Percentiles rank a stretch among this genome's conserved stretches.
phyloP scores from a whole-genome alignment of 2,797 vertebrate genomes.

The Sebastes cheni region DNA sequence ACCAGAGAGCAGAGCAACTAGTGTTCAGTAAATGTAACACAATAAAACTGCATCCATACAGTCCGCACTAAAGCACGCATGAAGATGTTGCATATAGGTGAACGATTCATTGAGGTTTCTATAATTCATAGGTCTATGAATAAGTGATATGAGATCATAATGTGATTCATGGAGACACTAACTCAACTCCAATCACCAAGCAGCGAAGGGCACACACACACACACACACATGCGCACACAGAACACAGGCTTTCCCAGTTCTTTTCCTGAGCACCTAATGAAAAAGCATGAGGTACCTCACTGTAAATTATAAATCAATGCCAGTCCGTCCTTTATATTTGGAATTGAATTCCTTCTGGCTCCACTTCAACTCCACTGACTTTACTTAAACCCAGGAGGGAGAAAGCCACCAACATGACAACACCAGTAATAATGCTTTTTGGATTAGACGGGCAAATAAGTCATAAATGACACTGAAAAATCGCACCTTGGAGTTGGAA shows the following conservation, averaged over 20 bases:
- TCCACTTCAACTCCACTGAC: neutral
- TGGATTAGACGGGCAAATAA: neutral
- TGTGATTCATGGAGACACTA: constrained; percentile 40
- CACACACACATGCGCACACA: neutral
- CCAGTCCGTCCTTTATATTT: neutral
- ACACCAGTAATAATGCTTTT: neutral
- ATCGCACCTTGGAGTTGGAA: neutral
- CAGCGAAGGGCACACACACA: neutral
- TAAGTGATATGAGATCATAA: constrained; percentile 48
- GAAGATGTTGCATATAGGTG: constrained; percentile 18
- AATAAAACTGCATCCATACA: neutral
- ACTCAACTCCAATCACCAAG: constrained; percentile 33
- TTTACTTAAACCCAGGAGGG: neutral
- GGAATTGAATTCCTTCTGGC: neutral
- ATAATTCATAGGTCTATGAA: constrained; percentile 49
- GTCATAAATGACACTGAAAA: neutral
- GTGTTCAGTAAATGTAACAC: neutral
- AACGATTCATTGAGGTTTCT: constrained; percentile 37
- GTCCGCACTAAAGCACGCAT: neutral
- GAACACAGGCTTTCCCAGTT: neutral
- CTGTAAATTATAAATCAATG: neutral
- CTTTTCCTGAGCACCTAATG: neutral
- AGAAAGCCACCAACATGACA: neutral
- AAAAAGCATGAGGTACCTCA: neutral
- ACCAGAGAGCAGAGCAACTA: neutral